Percentiles rank a stretch among this genome's conserved stretches.
These are phyloP conservation scores for Eumaeus atala DNA, from an alignment of 1,140 invertebrate species.

Conservation along the genomic window DNA sequence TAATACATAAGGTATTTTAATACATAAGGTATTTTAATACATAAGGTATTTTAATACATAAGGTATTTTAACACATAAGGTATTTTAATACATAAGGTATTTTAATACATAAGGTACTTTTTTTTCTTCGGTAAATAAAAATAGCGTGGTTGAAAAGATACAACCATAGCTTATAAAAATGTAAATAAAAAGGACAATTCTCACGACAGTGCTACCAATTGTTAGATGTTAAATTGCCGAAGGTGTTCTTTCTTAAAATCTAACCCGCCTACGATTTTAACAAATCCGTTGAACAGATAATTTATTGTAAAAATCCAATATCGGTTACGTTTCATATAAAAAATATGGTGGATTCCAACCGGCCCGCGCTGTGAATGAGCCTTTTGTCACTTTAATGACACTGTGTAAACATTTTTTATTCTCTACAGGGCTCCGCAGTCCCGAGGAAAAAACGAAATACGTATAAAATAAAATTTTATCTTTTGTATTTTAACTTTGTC, in stretches of 20 bases:
- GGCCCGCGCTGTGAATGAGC: slow-evolving; percentile 32
- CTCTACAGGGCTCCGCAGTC: slow-evolving; percentile 19
- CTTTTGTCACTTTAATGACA: slow-evolving; percentile 43
- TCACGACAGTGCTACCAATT: background rate
- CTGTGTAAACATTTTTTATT: slow-evolving; percentile 57
- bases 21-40: no score
- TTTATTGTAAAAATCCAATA: slow-evolving; percentile 49
- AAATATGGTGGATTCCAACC: slow-evolving; percentile 39
- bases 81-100: no score
- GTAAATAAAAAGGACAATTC: background rate
- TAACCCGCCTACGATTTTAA: slow-evolving; percentile 54
- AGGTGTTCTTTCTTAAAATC: slow-evolving; percentile 28
- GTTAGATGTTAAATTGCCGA: background rate
- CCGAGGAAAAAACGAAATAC: slow-evolving; percentile 7
- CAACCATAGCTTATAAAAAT: no score
- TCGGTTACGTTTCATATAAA: slow-evolving; percentile 30
- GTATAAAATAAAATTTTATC: background rate
- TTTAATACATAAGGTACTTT: no score
- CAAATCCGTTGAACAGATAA: slow-evolving; percentile 61
- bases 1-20: no score
- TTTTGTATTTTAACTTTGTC: no score
- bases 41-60: no score
- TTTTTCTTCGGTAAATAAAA: no score
- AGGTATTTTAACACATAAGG: no score
- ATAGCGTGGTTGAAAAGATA: no score